phyloP scores from a whole-genome alignment of 2,888 invertebrate genomes.

The Seira musarum region DNA sequence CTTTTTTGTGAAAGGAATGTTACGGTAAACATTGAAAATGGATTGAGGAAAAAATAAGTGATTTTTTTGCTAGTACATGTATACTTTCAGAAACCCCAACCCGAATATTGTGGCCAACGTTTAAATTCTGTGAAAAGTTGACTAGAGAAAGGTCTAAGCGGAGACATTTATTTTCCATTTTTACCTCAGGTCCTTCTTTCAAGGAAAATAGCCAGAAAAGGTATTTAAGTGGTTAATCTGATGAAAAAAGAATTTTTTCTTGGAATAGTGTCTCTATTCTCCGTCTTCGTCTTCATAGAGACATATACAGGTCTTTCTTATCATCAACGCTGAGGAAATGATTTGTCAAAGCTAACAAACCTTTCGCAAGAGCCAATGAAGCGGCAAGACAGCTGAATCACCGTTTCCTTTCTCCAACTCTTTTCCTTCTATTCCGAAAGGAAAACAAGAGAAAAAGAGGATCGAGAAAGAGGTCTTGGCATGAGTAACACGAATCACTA shows the following conservation, averaged over 20 bases:
- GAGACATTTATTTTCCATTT: too few relatives aligned
- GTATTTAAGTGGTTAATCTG: conserved; percentile 55
- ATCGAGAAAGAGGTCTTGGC: conserved; percentile 52
- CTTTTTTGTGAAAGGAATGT: not conserved
- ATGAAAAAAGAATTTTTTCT: conserved; percentile 33
- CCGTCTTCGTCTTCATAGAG: not conserved
- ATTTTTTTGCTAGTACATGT: not conserved
- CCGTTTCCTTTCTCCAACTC: conserved; percentile 53
- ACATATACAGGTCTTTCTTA: conserved; percentile 28
- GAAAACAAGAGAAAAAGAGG: conserved; percentile 42
- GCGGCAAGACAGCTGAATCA: conserved; percentile 65
- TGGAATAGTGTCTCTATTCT: not conserved
- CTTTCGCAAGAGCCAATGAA: conserved; percentile 62
- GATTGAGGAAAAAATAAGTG: not conserved
- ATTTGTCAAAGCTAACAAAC: conserved; percentile 68
- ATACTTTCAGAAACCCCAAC: not conserved
- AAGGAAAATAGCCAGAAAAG: conserved; percentile 46
- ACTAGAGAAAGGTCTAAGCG: too few relatives aligned
- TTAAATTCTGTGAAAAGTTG: too few relatives aligned
- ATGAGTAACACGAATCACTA: conserved; percentile 49
- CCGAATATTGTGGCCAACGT: not conserved
- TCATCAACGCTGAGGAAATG: conserved; percentile 66
- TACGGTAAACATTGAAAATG: not conserved
- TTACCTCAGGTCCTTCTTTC: conserved; percentile 8
- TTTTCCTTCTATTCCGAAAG: conserved; percentile 34